Conservation (phyloP, 2,797 vertebrate genomes). For the Synanceia verrucosa region DNA sequence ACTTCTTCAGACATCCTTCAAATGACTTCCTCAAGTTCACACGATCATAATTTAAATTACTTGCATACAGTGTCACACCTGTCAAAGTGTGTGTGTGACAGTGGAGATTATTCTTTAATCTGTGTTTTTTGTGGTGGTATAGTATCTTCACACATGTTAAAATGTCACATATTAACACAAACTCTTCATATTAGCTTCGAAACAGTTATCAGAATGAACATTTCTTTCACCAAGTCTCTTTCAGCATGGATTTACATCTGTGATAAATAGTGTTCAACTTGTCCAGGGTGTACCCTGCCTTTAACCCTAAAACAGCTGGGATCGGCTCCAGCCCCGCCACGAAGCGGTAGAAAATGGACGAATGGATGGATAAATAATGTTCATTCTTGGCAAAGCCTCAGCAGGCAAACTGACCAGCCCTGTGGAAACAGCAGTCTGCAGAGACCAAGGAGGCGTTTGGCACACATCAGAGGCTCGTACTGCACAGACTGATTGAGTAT, state of each 20-base stretch:
- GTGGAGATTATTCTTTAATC: conserved; percentile 35
- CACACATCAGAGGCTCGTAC: conserved; percentile 2
- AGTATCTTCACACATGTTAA: conserved; percentile 31
- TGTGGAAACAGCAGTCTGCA: conserved; percentile 26
- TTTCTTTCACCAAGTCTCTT: conserved; percentile 20
- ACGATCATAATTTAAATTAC: not conserved
- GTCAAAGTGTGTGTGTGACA: conserved; percentile 11
- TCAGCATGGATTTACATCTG: conserved; percentile 26
- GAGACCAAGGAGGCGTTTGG: conserved; percentile 23
- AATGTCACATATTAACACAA: conserved; percentile 22
- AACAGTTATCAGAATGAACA: conserved; percentile 12
- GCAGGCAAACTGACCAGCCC: conserved; percentile 25
- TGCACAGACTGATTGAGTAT: not conserved
- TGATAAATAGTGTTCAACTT: conserved; percentile 1
- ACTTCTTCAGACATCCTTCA: not conserved
- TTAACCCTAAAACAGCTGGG: too few relatives aligned
- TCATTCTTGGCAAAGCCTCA: conserved; percentile 33
- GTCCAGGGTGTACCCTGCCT: too few relatives aligned
- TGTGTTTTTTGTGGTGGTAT: conserved; percentile 18
- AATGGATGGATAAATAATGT: too few relatives aligned
- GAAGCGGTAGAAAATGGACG: too few relatives aligned
- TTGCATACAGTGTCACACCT: not conserved
- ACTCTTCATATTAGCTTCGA: conserved; percentile 1
- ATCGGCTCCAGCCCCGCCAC: too few relatives aligned
- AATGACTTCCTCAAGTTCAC: not conserved